These are phyloP conservation scores for Drosophila percnosoma DNA, from an alignment of 2,888 invertebrate genomes.

Conservation along the genomic window DNA sequence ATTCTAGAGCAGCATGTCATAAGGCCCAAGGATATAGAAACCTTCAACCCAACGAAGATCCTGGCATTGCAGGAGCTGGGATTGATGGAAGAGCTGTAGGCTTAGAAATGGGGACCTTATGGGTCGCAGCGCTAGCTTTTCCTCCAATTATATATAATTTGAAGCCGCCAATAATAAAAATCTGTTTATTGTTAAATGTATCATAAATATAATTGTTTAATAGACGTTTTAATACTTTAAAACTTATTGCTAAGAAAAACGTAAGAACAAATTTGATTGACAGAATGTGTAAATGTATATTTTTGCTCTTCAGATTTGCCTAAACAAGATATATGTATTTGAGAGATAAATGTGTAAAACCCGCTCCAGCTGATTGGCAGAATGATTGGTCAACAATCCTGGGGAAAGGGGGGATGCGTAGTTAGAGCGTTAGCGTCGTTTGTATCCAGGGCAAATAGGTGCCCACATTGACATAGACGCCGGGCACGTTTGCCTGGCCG, in stretches of 20 bases:
- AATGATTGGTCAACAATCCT: not conserved
- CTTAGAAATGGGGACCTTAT: too few relatives aligned
- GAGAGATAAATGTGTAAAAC: not conserved
- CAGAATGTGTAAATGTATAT: not conserved
- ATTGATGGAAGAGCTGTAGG: too few relatives aligned
- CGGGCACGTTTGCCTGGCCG: slow-evolving; percentile 89
- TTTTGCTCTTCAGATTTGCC: not conserved
- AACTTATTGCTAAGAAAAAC: not conserved
- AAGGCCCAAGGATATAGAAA: too few relatives aligned
- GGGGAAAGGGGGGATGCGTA: not conserved
- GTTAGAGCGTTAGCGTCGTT: slow-evolving; percentile 73
- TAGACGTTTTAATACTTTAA: not conserved
- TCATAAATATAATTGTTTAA: not conserved
- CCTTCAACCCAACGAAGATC: too few relatives aligned
- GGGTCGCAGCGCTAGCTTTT: too few relatives aligned
- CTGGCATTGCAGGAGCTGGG: too few relatives aligned
- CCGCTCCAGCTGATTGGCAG: not conserved
- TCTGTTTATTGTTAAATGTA: not conserved
- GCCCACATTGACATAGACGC: slow-evolving; percentile 91
- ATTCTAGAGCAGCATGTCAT: too few relatives aligned
- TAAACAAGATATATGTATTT: not conserved
- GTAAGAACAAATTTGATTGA: not conserved
- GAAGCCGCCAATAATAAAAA: not conserved
- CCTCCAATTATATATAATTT: too few relatives aligned
- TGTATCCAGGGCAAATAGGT: slow-evolving; percentile 89